Evolutionary conservation across 2,797 vertebrate species (phyloP), one percentile per base, ranked within the genome.

Genomic region (Streptopelia turtur): DNA sequence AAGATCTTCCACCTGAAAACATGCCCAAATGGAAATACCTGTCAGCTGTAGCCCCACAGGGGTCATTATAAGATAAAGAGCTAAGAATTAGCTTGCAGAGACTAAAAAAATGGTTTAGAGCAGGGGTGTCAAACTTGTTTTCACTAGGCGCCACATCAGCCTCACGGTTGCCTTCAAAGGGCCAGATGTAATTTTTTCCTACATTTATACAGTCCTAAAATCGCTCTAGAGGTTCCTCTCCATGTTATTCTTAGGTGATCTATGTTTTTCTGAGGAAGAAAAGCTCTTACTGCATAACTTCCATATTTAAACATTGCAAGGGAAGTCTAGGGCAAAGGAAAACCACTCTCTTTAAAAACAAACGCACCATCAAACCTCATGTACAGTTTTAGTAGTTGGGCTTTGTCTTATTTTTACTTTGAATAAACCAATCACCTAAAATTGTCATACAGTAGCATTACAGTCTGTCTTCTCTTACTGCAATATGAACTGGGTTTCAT

Each of bases 281-380:
- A 45, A 17, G 9, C 57, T 86, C 45, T 60, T 8, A 24, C 11
- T 60, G 4, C 2, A 4, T 47, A 66, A 37, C 6, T 65, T 88
- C 13, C 7, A 2, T 41, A 35, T 66, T 85, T 79, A 83, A 88
- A 80, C 3, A 22, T 16, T 35, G 3, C 6, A 65, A 65, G 8
- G 9, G 16, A 70, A 74, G 8, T 22, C 16, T 15, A 63, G 15
- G 25, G 14, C 5, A 89, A 87, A 64, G 14, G 7, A 71, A 88
- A 81, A 74, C 14, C 5, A 16, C 2, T 21, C 15, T 47, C 7
- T 41, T 27, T 18, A n/a, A 16, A 16, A 27, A 21, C 59, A 21
- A 2, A 1, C 15, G 5, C 3, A 43, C 49, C 23, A n/a, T 13
- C 7, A 43, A 59, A 50, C 6, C 2, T 55, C 4, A 12, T 14